A percentile compares a stretch with the other conserved stretches of the same genome.
Conservation (phyloP, 2,888 invertebrate genomes). For the Coelopa pilipes region DNA sequence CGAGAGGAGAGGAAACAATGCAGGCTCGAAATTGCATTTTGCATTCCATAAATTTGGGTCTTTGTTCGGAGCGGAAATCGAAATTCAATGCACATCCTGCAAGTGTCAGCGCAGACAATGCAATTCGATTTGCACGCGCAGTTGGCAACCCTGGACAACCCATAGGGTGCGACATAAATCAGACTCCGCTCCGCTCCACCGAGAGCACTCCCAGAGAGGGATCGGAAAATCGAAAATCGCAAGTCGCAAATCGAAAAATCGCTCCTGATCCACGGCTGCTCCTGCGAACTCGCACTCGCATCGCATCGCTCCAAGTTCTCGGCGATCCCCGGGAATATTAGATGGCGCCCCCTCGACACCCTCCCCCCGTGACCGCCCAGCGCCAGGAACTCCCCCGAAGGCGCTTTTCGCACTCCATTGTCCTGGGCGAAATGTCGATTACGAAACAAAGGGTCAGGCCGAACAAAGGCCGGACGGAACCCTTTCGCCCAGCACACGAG, state of each 20-base stretch:
- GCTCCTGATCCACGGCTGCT: too few relatives aligned
- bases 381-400: slow-evolving; percentile 32
- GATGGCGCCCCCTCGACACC: too few relatives aligned
- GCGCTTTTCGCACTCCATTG: slow-evolving; percentile 47
- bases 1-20: slow-evolving; percentile 23
- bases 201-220: background rate
- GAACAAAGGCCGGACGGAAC: slow-evolving; percentile 25
- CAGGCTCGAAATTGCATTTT: slow-evolving; percentile 36
- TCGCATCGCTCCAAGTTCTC: too few relatives aligned
- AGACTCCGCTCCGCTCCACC: background rate
- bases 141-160: slow-evolving; percentile 16
- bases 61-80: slow-evolving; percentile 2
- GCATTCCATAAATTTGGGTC: slow-evolving; percentile 33
- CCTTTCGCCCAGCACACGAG: background rate
- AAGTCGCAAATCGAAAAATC: too few relatives aligned
- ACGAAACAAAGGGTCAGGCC: slow-evolving; percentile 37
- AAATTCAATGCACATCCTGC: slow-evolving; percentile 32
- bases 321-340: too few relatives aligned
- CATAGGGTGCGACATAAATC: slow-evolving; percentile 4
- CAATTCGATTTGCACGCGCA: slow-evolving; percentile 34
- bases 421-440: slow-evolving; percentile 35
- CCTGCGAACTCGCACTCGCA: too few relatives aligned
- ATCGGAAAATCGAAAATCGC: background rate
- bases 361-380: too few relatives aligned
- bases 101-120: slow-evolving; percentile 37